Evolutionary conservation across 2,797 vertebrate genomes (phyloP).

Genomic region (Eulemur coronatus): DNA sequence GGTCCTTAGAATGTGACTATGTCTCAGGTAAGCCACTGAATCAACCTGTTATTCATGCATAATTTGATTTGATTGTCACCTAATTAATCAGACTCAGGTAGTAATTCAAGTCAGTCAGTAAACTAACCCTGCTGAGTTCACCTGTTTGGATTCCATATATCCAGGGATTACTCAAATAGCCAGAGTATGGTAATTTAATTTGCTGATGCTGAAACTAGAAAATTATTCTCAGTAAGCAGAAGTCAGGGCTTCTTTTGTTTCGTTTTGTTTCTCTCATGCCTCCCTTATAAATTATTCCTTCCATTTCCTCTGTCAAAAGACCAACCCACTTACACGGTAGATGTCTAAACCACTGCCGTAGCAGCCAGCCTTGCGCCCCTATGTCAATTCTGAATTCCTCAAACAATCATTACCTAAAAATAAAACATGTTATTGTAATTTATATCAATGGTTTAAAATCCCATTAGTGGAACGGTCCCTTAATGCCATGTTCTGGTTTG

Average conservation of each 20-base stretch:
- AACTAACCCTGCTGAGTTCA: neutral
- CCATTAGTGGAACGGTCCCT: too few relatives aligned
- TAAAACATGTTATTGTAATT: neutral
- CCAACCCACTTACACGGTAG: neutral
- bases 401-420: neutral
- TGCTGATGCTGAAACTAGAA: conserved; percentile 6
- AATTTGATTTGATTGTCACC: neutral
- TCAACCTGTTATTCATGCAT: neutral
- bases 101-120: neutral
- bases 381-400: neutral
- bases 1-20: neutral
- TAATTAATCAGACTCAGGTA: neutral
- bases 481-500: neutral
- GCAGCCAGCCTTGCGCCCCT: neutral
- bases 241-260: neutral
- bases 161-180: neutral
- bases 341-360: neutral
- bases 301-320: neutral
- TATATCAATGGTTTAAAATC: neutral
- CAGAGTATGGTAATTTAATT: neutral
- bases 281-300: neutral
- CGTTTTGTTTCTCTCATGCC: neutral
- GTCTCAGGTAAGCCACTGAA: neutral
- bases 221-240: neutral
- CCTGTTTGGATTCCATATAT: neutral